Base-by-base conservation (phyloP, 2,888 invertebrate genomes). In the Muschampia plurimacula region DNA sequence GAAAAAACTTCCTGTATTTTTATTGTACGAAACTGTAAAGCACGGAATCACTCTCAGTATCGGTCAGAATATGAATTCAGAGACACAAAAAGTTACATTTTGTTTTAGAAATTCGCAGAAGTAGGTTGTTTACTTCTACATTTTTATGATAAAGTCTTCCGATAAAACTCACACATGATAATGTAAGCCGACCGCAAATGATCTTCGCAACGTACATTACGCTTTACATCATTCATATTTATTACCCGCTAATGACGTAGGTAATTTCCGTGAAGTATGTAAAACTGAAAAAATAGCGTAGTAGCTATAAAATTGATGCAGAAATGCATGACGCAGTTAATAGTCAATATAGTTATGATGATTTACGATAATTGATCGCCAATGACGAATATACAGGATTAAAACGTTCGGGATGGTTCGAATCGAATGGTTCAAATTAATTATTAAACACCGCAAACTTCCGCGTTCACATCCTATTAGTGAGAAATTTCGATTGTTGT, bases 401-500 rank as follows among this genome's bases (percentile, higher is more conserved):
- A 46, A 64, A 60, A 60, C 49, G 52, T 41, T 67, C 67, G 39
- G 49, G 67, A 72, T 67, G 32, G 66, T 74, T 71, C 67, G 71
- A 74, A 75, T 73, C 71, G 70, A 84, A 80, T 82, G 82, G 83
- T 82, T 81, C 79, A 79, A 83, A 82, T 78, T 39, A 78, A 78
- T 76, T 80, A 76, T 79, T 79, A 77, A 73, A 22, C 57, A 15
- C 44, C 3, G 52, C 52, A 6, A 76, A 81, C 82, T 85, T 86
- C 84, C 86, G 82, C 79, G 59, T 66, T 66, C 80, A 81, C 83
- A 84, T 86, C 52, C 87, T 86, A 85, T 81, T 88, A 82, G 83
- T 76, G 75, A 83, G 86, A 88, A 89, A 83, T 87, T 78, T 62
- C 74, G 68, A 74, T 67, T 74, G 73, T 76, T 75, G 6, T 63